Conservation (phyloP, 2,797 vertebrate genomes). For the Tragopan temminckii region DNA sequence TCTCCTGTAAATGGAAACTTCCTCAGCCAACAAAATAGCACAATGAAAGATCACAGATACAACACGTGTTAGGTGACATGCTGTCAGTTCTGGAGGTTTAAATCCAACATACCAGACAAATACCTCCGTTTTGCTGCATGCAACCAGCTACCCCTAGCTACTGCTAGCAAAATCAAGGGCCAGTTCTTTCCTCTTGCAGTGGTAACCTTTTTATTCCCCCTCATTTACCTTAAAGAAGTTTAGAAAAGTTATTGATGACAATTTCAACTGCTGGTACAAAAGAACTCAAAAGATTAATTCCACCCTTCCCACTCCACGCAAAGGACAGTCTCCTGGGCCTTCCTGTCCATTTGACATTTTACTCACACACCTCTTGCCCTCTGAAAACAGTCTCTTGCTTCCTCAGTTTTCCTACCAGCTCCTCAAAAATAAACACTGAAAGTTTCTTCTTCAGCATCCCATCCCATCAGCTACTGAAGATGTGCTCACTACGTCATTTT, state of each 20-base stretch:
- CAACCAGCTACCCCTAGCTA: neutral
- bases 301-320: neutral
- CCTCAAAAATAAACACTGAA: neutral
- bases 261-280: neutral
- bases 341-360: neutral
- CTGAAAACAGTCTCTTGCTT: neutral
- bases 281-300: neutral
- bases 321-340: neutral
- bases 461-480: neutral
- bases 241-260: neutral
- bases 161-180: neutral
- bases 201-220: neutral
- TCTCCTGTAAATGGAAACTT: neutral
- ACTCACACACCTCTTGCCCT: neutral
- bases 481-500: neutral
- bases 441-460: neutral
- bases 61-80: neutral
- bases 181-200: neutral
- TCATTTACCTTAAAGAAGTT: neutral
- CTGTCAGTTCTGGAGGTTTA: neutral
- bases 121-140: neutral
- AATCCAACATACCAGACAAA: neutral
- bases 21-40: neutral
- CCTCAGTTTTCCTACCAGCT: neutral
- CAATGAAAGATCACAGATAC: neutral